phyloP scores from a whole-genome alignment of 2,888 invertebrate genomes.

The Heliconius erato region DNA sequence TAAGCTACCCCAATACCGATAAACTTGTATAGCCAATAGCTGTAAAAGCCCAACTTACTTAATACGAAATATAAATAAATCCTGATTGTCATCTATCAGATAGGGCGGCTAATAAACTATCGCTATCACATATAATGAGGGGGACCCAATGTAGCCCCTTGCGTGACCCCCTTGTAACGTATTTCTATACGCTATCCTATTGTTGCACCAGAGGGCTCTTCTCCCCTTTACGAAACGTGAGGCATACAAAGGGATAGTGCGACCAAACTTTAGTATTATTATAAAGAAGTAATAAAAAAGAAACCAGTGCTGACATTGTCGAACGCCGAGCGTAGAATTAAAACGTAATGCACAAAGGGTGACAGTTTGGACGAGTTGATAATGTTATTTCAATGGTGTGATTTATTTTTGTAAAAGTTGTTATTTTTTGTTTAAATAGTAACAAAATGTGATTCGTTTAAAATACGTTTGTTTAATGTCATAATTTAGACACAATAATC shows the following conservation, averaged over 20 bases:
- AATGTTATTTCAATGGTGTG: conserved; percentile 52
- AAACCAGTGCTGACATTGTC: conserved; percentile 59
- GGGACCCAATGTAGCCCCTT: conserved; percentile 61
- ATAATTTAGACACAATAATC: no score
- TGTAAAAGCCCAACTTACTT: conserved; percentile 36
- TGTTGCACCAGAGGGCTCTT: conserved; percentile 66
- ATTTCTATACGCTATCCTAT: conserved; percentile 58
- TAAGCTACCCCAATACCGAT: not conserved
- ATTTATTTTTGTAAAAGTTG: conserved; percentile 19
- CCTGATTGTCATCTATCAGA: conserved; percentile 51
- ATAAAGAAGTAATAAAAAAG: conserved; percentile 67
- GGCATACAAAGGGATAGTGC: conserved; percentile 73
- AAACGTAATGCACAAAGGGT: conserved; percentile 65
- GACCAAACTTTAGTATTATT: conserved; percentile 59
- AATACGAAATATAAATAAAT: conserved; percentile 49
- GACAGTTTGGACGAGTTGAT: conserved; percentile 65
- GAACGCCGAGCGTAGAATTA: conserved; percentile 62
- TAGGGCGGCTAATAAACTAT: conserved; percentile 60
- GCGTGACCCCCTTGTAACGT: conserved; percentile 58
- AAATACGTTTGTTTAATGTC: not conserved
- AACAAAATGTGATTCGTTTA: not conserved
- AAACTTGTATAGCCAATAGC: conserved; percentile 32
- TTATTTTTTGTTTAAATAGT: not conserved
- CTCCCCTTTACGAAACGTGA: conserved; percentile 71
- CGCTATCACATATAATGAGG: conserved; percentile 59